Conservation (phyloP, 2,888 invertebrate genomes). For the Thalpophila matura region DNA sequence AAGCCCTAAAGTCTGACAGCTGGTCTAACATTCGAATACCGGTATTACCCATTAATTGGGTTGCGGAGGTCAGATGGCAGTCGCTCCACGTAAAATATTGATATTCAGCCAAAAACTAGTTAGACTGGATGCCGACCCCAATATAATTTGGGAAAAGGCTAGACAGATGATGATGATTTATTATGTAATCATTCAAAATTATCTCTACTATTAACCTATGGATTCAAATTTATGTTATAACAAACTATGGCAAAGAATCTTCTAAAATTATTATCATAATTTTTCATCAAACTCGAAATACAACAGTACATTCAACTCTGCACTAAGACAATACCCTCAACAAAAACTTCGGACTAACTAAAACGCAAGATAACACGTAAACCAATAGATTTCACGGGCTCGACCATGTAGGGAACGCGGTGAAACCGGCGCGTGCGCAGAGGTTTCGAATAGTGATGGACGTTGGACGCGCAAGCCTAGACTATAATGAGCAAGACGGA, state of each 20-base stretch:
- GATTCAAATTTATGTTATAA: too few relatives aligned
- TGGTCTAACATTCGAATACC: too few relatives aligned
- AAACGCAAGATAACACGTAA: constrained; percentile 44
- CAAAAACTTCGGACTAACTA: constrained; percentile 16
- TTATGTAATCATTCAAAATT: too few relatives aligned
- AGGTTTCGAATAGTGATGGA: constrained; percentile 60
- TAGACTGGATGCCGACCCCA: too few relatives aligned
- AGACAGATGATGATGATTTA: too few relatives aligned
- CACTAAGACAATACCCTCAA: constrained; percentile 10
- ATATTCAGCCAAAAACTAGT: too few relatives aligned
- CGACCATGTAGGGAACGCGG: constrained; percentile 70
- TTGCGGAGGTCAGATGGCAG: too few relatives aligned
- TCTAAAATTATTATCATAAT: not conserved
- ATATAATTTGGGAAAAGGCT: too few relatives aligned
- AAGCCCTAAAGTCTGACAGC: too few relatives aligned
- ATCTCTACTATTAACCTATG: too few relatives aligned
- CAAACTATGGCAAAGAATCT: not conserved
- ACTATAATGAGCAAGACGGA: constrained; percentile 28
- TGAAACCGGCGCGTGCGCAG: constrained; percentile 66
- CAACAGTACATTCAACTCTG: not conserved
- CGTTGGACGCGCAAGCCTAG: constrained; percentile 20
- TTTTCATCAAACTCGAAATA: not conserved
- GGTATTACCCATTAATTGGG: too few relatives aligned
- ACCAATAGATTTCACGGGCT: constrained; percentile 70
- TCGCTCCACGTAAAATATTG: too few relatives aligned